Evolutionary conservation across 1,140 invertebrate genomes (phyloP).

Genomic region (Zophobas atratus): DNA sequence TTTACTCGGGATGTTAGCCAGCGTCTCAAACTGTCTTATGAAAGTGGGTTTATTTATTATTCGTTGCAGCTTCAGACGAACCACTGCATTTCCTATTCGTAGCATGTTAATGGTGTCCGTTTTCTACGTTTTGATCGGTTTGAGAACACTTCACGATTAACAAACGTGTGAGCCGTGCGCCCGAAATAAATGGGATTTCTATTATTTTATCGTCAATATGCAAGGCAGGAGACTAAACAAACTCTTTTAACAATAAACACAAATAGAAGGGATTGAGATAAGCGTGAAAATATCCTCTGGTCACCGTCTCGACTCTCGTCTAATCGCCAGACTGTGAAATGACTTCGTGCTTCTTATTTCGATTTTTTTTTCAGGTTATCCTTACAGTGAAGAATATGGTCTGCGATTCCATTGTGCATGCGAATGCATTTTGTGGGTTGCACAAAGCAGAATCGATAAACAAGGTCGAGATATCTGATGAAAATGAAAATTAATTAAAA

Average conservation of each 20-base stretch:
- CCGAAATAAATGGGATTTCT: constrained; percentile 25
- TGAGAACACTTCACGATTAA: constrained; percentile 32
- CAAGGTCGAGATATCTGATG: too few species aligned
- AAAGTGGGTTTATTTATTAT: constrained; percentile 35
- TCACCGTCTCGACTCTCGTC: constrained; percentile 29
- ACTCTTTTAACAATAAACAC: constrained; percentile 14
- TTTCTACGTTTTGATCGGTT: constrained; percentile 16
- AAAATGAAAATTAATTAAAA: too few species aligned
- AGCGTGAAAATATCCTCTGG: constrained; percentile 20
- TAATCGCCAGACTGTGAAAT: constrained; percentile 37
- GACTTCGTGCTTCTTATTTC: constrained; percentile 14
- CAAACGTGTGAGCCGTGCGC: constrained; percentile 14
- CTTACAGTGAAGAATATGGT: too few species aligned
- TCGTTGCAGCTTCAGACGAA: constrained; percentile 32
- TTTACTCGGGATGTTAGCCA: constrained; percentile 24
- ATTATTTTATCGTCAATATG: constrained; percentile 36
- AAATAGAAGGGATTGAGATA: constrained; percentile 25
- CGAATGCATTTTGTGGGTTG: too few species aligned
- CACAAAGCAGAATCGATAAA: too few species aligned
- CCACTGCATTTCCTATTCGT: constrained; percentile 40
- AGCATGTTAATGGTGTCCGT: constrained; percentile 24
- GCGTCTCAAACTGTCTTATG: constrained; percentile 24
- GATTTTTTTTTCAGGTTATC: constrained; percentile 1
- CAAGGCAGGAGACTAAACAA: constrained; percentile 33
- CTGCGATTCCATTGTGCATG: too few species aligned